Conservation (phyloP, 1,140 invertebrate genomes). For the Magallana angulata region DNA sequence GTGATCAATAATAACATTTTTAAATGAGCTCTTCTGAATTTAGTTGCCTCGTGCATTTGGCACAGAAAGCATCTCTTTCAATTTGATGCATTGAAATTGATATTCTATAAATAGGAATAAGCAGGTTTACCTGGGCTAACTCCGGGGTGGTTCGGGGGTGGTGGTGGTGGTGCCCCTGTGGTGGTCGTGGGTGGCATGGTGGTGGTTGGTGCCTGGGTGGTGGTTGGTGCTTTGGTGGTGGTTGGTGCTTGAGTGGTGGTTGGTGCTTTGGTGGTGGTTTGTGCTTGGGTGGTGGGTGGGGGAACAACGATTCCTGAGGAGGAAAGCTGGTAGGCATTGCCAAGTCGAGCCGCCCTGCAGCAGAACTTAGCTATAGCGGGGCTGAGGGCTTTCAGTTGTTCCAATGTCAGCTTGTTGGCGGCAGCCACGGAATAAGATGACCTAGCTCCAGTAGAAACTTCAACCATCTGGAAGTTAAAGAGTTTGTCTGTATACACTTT, state of each 20-base stretch:
- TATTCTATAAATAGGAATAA: too few species aligned
- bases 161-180: not conserved
- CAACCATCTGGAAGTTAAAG: not conserved
- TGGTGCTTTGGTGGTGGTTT: not conserved
- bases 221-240: not conserved
- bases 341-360: not conserved
- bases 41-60: too few species aligned
- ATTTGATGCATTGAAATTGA: too few species aligned
- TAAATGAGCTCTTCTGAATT: too few species aligned
- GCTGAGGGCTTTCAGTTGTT: not conserved
- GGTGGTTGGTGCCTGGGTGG: not conserved
- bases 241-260: not conserved
- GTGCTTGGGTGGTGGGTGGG: not conserved
- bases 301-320: not conserved
- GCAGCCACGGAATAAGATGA: not conserved
- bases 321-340: not conserved
- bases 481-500: too few species aligned
- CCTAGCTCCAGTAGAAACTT: not conserved
- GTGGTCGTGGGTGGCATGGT: not conserved
- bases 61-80: too few species aligned
- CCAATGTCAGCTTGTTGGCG: not conserved
- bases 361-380: slow-evolving; percentile 7
- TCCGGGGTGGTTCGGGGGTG: not conserved
- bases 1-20: too few species aligned
- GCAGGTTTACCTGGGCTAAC: not conserved